Percentiles rank a stretch among this genome's conserved stretches.
Evolutionary conservation across 2,888 invertebrate species (phyloP).

Genomic region (Schizaphis graminum): DNA sequence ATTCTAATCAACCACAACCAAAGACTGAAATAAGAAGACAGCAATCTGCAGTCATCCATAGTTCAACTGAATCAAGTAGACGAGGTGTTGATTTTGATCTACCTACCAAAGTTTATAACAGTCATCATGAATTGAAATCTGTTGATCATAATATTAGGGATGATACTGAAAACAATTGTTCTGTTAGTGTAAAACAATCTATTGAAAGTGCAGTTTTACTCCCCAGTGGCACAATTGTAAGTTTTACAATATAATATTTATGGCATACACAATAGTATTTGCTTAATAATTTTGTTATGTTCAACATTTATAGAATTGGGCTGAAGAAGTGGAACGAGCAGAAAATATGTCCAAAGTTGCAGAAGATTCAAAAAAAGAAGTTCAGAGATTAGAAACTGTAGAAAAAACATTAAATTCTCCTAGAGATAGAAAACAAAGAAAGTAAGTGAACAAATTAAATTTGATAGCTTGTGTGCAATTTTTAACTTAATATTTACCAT

Average conservation of each 20-base stretch:
- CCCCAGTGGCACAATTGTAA: conserved; percentile 57
- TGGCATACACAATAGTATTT: conserved; percentile 19
- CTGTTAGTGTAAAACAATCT: conserved; percentile 31
- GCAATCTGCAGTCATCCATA: neutral
- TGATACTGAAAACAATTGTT: conserved; percentile 9
- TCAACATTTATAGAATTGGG: conserved; percentile 73
- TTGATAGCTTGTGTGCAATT: neutral
- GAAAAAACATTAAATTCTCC: conserved; percentile 31
- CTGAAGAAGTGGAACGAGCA: conserved; percentile 75
- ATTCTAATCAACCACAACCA: conserved; percentile 35
- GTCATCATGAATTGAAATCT: conserved; percentile 1
- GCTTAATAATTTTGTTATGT: conserved; percentile 62
- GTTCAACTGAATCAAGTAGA: conserved; percentile 36
- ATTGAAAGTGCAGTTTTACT: conserved; percentile 56
- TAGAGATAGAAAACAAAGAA: conserved; percentile 48
- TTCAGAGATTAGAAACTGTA: conserved; percentile 28
- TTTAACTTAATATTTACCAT: neutral
- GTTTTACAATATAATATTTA: neutral
- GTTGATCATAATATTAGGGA: neutral
- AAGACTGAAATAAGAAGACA: conserved; percentile 58
- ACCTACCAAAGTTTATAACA: neutral
- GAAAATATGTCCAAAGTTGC: conserved; percentile 61
- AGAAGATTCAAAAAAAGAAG: conserved; percentile 60
- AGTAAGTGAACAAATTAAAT: conserved; percentile 20
- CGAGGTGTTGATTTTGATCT: conserved; percentile 27